These are phyloP conservation scores for Sebastes cheni DNA, from an alignment of 2,797 vertebrate genomes.

Conservation along the genomic window DNA sequence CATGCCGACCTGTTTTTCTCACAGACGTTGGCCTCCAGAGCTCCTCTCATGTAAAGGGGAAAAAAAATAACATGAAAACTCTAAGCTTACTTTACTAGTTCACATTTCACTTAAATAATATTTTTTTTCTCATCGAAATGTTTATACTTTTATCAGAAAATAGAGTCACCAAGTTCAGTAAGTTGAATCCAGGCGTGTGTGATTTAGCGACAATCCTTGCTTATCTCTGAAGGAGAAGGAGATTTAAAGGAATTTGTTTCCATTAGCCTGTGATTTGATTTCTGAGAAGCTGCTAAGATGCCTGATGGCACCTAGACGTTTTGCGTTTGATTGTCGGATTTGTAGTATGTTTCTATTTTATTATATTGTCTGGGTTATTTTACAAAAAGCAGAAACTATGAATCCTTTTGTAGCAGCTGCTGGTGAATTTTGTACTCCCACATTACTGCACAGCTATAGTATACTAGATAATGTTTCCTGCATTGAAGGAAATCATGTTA, in stretches of 20 bases:
- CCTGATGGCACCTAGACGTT: background rate
- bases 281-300: slow-evolving; percentile 1
- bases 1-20: background rate
- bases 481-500: slow-evolving; percentile 18
- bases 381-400: background rate
- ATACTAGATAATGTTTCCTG: slow-evolving; percentile 2
- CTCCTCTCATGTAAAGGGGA: background rate
- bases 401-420: background rate
- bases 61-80: background rate
- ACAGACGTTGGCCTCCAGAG: slow-evolving; percentile 8
- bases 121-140: background rate
- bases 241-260: slow-evolving; percentile 35
- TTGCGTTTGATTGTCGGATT: background rate
- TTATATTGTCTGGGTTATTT: background rate
- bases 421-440: background rate
- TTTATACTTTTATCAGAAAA: background rate
- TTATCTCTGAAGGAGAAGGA: slow-evolving; percentile 22
- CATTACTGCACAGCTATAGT: background rate
- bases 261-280: slow-evolving; percentile 40
- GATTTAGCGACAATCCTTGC: slow-evolving; percentile 17
- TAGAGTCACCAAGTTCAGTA: background rate
- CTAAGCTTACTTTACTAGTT: background rate
- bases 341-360: background rate
- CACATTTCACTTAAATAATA: background rate
- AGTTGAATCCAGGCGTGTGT: slow-evolving; percentile 10